Evolutionary conservation across 2,113 vertebrate genomes (phyloP).

Genomic region (Phaethon lepturus): DNA sequence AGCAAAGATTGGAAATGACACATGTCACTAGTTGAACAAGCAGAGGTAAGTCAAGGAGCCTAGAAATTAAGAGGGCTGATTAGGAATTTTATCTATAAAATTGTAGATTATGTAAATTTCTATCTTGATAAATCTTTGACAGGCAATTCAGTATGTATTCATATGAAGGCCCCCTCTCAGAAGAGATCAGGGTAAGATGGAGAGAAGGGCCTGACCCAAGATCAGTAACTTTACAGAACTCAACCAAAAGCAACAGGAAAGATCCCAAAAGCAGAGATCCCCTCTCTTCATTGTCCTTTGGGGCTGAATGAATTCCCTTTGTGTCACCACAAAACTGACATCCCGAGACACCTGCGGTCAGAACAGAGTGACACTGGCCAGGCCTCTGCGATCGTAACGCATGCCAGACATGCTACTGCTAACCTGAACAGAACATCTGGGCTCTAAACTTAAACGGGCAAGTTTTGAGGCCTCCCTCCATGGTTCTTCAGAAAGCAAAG

Average conservation of each 20-base stretch:
- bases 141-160: not conserved
- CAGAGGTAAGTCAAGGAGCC: not conserved
- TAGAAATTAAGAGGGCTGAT: not conserved
- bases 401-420: not conserved
- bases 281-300: not conserved
- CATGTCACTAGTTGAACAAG: not conserved
- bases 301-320: not conserved
- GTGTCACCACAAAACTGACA: not conserved
- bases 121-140: not conserved
- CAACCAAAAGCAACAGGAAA: not conserved
- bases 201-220: not conserved
- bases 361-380: not conserved
- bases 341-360: not conserved
- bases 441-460: not conserved
- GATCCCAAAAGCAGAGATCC: not conserved
- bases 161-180: not conserved
- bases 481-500: not conserved
- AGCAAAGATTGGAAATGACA: not conserved
- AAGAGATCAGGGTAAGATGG: rapidly evolving
- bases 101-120: not conserved
- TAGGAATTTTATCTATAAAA: not conserved
- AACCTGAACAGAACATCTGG: not conserved
- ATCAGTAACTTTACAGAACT: not conserved
- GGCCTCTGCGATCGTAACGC: not conserved
- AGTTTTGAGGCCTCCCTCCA: not conserved